Conservation (phyloP, 2,888 invertebrate species). For the Patella caerulea region DNA sequence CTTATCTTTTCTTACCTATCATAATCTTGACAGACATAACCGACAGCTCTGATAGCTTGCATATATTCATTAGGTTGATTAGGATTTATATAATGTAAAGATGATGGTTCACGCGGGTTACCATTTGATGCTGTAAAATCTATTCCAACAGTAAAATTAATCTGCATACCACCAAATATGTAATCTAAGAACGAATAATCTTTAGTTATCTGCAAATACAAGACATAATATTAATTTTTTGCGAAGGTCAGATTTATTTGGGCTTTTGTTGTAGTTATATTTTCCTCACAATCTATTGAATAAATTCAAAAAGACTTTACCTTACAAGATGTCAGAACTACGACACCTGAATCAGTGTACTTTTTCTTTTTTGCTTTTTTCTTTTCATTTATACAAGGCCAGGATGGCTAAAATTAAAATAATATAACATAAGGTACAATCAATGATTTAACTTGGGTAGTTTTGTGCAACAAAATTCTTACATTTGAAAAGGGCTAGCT, state of each 20-base stretch:
- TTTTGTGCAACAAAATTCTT: too few species aligned
- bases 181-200: conserved; percentile 67
- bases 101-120: conserved; percentile 57
- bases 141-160: conserved; percentile 70
- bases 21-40: conserved; percentile 69
- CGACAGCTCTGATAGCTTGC: conserved; percentile 68
- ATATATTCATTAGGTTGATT: conserved; percentile 68
- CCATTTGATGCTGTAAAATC: conserved; percentile 71
- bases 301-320: conserved; percentile 35
- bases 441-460: too few species aligned
- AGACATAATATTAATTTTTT: conserved; percentile 3
- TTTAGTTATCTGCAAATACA: conserved; percentile 49
- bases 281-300: too few species aligned
- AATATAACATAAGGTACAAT: too few species aligned
- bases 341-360: conserved; percentile 61
- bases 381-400: conserved; percentile 60
- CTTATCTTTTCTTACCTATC: conserved; percentile 66
- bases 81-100: conserved; percentile 68
- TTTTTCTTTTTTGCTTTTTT: conserved; percentile 63
- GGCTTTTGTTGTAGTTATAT: too few species aligned
- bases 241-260: not conserved
- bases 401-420: conserved; percentile 44
- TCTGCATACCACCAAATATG: conserved; percentile 69
- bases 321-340: conserved; percentile 48
- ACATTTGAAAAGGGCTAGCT: too few species aligned